These are phyloP conservation scores for Cephalopterus ornatus DNA, from an alignment of 2,113 vertebrate genomes.

Conservation along the genomic window DNA sequence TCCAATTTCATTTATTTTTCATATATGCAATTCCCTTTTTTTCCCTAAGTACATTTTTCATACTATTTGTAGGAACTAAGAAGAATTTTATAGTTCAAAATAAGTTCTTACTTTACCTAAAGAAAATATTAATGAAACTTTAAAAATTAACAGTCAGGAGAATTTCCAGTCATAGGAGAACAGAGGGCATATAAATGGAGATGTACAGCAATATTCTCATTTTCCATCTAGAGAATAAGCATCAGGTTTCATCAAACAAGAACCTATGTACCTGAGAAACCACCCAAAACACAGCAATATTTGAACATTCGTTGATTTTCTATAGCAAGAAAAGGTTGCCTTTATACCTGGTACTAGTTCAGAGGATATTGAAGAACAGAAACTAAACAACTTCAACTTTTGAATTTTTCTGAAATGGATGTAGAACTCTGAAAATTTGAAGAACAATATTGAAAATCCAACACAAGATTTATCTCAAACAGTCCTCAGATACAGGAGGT, in stretches of 20 bases:
- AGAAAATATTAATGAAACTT: background rate
- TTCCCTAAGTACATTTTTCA: background rate
- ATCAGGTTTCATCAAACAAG: background rate
- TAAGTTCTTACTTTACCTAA: background rate
- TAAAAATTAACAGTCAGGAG: background rate
- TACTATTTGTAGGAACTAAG: background rate
- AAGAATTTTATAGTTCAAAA: background rate
- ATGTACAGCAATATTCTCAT: background rate
- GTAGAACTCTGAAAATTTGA: background rate
- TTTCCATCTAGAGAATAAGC: background rate
- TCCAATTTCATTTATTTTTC: background rate
- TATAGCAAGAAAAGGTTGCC: background rate
- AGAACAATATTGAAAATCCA: background rate
- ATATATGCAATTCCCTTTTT: background rate
- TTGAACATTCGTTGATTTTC: background rate
- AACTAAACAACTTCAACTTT: background rate
- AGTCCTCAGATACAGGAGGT: background rate
- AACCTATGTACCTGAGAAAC: background rate
- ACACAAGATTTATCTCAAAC: background rate
- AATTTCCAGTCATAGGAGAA: background rate
- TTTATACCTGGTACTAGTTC: background rate
- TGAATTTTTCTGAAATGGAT: background rate
- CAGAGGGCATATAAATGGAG: background rate
- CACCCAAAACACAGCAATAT: background rate
- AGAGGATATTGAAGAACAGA: background rate